Evolutionary conservation across 2,888 invertebrate genomes (phyloP).

Genomic region (Digitonthophagus gazella): DNA sequence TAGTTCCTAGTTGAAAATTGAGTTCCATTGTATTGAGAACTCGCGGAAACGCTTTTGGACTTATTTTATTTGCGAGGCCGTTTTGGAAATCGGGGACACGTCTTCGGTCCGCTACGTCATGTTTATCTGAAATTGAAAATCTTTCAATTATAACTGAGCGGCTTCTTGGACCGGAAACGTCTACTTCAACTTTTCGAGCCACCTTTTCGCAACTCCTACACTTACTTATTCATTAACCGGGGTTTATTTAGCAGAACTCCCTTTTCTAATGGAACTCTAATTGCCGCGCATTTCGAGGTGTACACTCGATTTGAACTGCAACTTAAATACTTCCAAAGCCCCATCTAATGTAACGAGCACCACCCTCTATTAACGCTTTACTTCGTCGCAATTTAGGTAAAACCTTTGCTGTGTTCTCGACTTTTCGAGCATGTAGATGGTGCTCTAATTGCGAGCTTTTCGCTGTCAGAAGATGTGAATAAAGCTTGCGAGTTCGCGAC

Average conservation of each 20-base stretch:
- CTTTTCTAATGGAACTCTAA: not conserved
- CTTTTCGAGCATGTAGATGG: not conserved
- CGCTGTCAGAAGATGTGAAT: not conserved
- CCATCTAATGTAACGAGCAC: not conserved
- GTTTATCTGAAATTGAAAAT: constrained; percentile 17
- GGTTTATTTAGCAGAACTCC: not conserved
- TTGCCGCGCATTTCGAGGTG: not conserved
- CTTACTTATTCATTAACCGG: not conserved
- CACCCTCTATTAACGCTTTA: not conserved
- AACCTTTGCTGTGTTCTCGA: not conserved
- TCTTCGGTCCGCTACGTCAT: not conserved
- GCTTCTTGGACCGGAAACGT: not conserved
- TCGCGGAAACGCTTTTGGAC: not conserved
- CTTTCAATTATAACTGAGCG: constrained; percentile 15
- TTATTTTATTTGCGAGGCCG: not conserved
- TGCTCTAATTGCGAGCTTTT: not conserved
- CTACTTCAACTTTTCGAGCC: not conserved
- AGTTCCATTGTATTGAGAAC: not conserved
- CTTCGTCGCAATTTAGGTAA: not conserved
- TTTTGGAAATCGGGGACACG: constrained; percentile 4
- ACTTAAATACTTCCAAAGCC: not conserved
- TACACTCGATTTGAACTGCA: not conserved
- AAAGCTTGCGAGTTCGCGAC: not conserved
- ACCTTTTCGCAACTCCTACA: not conserved
- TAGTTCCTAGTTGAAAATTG: not conserved